A percentile compares a stretch with the other conserved stretches of the same genome.
phyloP scores from a whole-genome alignment of 2,888 invertebrate species.

The Plagodis pulveraria region DNA sequence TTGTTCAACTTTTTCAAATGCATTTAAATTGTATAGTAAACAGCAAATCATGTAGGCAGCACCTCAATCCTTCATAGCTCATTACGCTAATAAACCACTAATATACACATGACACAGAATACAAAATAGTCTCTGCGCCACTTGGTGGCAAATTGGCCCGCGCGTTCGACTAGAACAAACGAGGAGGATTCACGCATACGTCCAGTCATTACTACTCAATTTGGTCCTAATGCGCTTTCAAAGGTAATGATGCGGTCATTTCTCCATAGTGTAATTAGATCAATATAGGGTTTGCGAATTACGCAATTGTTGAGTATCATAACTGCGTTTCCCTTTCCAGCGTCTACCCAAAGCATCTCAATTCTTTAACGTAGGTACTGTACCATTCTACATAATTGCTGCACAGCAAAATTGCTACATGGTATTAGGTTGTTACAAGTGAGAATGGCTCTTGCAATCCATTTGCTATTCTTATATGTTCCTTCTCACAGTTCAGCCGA shows the following conservation, averaged over 20 bases:
- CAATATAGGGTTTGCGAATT: background rate
- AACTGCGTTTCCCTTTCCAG: too few relatives aligned
- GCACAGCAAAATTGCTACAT: too few relatives aligned
- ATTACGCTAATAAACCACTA: conserved; percentile 46
- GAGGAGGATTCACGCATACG: conserved; percentile 44
- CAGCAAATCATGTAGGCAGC: conserved; percentile 32
- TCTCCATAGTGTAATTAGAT: conserved; percentile 12
- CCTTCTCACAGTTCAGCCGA: too few relatives aligned
- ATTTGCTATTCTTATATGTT: too few relatives aligned
- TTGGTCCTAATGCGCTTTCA: conserved; percentile 22
- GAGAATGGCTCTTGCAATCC: too few relatives aligned
- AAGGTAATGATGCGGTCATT: conserved; percentile 26
- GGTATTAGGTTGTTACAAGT: too few relatives aligned
- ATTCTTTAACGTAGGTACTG: too few relatives aligned
- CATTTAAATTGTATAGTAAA: background rate
- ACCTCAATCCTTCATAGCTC: conserved; percentile 45
- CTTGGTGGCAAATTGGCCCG: conserved; percentile 44
- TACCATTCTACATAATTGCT: too few relatives aligned
- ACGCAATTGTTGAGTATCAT: background rate
- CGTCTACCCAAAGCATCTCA: too few relatives aligned
- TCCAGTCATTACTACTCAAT: conserved; percentile 37
- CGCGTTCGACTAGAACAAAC: conserved; percentile 52
- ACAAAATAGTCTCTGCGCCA: too few relatives aligned
- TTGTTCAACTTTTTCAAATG: too few relatives aligned
- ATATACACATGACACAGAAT: conserved; percentile 28